Evolutionary conservation across 2,888 invertebrate genomes (phyloP).

Genomic region (Troides aeacus): DNA sequence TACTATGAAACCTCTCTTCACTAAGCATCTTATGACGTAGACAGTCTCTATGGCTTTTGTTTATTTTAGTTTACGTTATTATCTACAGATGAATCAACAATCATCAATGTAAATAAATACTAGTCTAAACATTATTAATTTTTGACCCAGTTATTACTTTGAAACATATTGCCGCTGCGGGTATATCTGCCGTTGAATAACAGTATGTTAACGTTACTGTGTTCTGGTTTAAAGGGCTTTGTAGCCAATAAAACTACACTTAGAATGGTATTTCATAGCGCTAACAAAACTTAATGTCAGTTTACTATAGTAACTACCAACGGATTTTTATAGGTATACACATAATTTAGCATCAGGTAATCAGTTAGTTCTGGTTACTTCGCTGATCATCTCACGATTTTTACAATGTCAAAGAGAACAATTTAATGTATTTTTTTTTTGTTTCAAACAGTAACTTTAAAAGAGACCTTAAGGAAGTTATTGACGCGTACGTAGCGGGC

Average conservation of each 20-base stretch:
- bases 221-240: too few relatives aligned
- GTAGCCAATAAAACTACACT: background rate
- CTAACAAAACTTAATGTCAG: background rate
- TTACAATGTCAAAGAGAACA: background rate
- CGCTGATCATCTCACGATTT: background rate
- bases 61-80: slow-evolving; percentile 34
- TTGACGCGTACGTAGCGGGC: background rate
- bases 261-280: background rate
- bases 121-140: slow-evolving; percentile 4
- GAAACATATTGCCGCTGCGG: background rate
- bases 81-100: slow-evolving; percentile 26
- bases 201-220: too few relatives aligned
- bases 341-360: too few relatives aligned
- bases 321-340: too few relatives aligned
- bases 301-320: too few relatives aligned
- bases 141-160: background rate
- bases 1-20: slow-evolving; percentile 63
- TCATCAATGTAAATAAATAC: slow-evolving; percentile 17
- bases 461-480: slow-evolving; percentile 3
- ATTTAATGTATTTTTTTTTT: background rate
- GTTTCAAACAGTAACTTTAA: background rate
- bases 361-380: too few relatives aligned
- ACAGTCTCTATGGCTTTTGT: slow-evolving; percentile 31
- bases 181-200: too few relatives aligned
- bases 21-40: slow-evolving; percentile 58